Conservation (phyloP, 1,140 invertebrate genomes). For the Trichoplusia ni region DNA sequence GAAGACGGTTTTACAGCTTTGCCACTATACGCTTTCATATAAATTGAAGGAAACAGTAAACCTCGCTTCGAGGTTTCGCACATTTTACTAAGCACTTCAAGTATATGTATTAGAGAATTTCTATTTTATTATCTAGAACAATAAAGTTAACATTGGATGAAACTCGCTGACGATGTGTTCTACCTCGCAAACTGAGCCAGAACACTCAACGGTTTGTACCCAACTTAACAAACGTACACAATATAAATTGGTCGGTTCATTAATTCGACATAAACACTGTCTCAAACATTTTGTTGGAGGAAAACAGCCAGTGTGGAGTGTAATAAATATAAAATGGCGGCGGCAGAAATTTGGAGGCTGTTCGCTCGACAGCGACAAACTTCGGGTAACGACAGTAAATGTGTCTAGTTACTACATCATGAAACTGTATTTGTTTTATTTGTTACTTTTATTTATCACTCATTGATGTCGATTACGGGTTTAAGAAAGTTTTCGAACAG, state of each 20-base stretch:
- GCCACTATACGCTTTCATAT: not conserved
- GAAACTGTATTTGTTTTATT: conserved; percentile 62
- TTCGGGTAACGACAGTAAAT: conserved; percentile 64
- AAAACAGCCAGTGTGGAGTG: conserved; percentile 54
- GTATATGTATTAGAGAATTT: not conserved
- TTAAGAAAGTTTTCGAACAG: conserved; percentile 87
- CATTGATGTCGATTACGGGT: conserved; percentile 58
- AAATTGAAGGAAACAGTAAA: not conserved
- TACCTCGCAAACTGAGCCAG: no score
- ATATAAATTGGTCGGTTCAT: conserved; percentile 10
- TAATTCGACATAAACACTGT: conserved; percentile 26
- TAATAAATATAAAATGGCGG: conserved; percentile 68
- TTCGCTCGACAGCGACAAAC: conserved; percentile 78
- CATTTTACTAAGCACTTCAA: conserved; percentile 16
- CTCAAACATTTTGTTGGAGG: conserved; percentile 43
- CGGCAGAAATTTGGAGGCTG: conserved; percentile 85
- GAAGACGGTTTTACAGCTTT: conserved; percentile 12
- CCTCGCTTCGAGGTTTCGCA: not conserved
- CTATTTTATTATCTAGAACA: not conserved
- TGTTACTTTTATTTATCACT: conserved; percentile 52
- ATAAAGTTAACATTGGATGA: no score
- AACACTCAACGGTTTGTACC: not conserved
- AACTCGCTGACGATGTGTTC: no score
- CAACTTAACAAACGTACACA: not conserved
- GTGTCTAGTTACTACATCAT: conserved; percentile 61